Evolutionary conservation across 2,888 invertebrate genomes (phyloP).

Genomic region (Clitarchus hookeri): DNA sequence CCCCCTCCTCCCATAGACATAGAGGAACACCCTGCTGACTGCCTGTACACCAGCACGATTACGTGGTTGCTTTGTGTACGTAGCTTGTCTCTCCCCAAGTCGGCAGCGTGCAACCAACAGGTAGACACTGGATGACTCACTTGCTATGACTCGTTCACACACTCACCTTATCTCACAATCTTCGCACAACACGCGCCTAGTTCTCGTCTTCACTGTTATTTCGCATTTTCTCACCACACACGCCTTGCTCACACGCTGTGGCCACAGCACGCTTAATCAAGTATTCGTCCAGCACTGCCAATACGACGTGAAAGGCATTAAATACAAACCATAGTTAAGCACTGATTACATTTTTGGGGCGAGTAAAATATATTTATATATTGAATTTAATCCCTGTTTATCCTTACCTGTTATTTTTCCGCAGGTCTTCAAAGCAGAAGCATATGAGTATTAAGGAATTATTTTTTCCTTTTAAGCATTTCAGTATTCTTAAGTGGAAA

Average conservation of each 20-base stretch:
- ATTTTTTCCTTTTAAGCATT: no score
- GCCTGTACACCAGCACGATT: slow-evolving; percentile 14
- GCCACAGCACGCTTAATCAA: background rate
- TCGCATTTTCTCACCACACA: background rate
- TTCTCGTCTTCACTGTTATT: background rate
- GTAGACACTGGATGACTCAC: no score
- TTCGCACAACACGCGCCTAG: background rate
- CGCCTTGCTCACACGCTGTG: background rate
- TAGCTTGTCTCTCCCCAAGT: background rate
- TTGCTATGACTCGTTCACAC: background rate
- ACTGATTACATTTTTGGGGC: no score
- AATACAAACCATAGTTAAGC: no score
- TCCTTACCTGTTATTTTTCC: no score
- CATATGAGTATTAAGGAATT: no score
- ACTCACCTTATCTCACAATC: background rate
- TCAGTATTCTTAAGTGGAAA: no score
- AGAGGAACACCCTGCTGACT: background rate
- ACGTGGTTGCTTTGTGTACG: background rate
- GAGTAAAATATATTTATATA: no score
- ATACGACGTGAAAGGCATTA: no score
- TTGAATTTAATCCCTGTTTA: no score
- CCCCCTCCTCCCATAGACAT: background rate
- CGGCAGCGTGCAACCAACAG: background rate
- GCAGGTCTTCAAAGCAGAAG: no score
- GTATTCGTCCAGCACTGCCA: background rate